Conservation (phyloP, 2,888 invertebrate genomes). For the Chironomus tentans region DNA sequence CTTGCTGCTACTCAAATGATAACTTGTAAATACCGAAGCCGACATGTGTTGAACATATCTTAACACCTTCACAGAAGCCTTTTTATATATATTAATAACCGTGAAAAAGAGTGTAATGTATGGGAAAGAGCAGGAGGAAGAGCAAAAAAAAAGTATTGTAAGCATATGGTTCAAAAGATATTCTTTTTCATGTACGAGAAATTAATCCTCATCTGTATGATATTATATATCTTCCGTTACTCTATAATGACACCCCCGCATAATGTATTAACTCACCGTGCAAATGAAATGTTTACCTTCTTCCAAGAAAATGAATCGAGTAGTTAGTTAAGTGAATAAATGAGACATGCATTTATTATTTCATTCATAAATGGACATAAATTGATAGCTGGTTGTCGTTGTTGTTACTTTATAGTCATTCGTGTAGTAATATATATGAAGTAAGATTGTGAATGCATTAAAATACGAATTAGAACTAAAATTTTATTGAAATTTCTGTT, state of each 20-base stretch:
- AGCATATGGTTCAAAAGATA: too few relatives aligned
- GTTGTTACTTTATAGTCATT: too few relatives aligned
- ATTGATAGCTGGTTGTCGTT: not conserved
- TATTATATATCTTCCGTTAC: not conserved
- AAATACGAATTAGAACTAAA: too few relatives aligned
- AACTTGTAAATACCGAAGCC: not conserved
- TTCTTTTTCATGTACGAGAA: not conserved
- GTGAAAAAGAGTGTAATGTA: not conserved
- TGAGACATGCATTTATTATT: not conserved
- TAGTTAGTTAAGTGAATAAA: not conserved
- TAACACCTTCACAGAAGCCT: slow-evolving; percentile 6
- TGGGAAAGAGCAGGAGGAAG: not conserved
- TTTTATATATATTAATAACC: not conserved
- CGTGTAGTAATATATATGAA: too few relatives aligned
- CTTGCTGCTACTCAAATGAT: not conserved
- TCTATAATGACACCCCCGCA: not conserved
- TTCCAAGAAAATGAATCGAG: not conserved
- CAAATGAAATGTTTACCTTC: not conserved
- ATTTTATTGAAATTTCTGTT: too few relatives aligned
- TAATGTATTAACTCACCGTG: not conserved
- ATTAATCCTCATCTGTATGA: not conserved
- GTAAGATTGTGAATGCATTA: too few relatives aligned
- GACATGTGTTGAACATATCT: slow-evolving; percentile 7
- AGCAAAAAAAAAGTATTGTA: too few relatives aligned
- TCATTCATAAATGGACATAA: not conserved